These are phyloP conservation scores for Rhamphomyia laevipes DNA, from an alignment of 2,888 invertebrate species.

Conservation along the genomic window DNA sequence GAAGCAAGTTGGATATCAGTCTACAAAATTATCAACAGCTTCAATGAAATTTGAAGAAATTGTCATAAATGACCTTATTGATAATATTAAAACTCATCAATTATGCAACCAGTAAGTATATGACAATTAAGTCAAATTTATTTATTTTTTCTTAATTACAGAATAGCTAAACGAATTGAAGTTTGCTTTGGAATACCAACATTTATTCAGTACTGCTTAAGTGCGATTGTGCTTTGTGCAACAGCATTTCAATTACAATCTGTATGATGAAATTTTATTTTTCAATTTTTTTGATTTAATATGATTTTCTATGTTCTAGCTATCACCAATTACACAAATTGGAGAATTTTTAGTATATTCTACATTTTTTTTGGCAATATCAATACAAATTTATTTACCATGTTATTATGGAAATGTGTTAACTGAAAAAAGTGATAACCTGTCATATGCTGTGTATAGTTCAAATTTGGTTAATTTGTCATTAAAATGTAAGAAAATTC, in stretches of 20 bases:
- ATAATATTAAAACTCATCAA: neutral
- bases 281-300: neutral
- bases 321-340: neutral
- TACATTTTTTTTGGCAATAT: conserved; percentile 17
- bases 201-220: conserved; percentile 1
- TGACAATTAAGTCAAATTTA: neutral
- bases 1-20: neutral
- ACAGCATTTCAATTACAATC: conserved; percentile 4
- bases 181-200: neutral
- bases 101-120: too few relatives aligned
- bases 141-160: neutral
- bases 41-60: neutral
- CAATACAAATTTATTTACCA: conserved; percentile 27
- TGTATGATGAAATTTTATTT: neutral
- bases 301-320: neutral
- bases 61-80: neutral
- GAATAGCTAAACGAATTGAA: neutral
- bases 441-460: conserved; percentile 21
- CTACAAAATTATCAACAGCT: neutral
- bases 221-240: conserved; percentile 4
- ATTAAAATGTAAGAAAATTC: conserved; percentile 19
- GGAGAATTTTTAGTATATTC: conserved; percentile 1
- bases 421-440: conserved; percentile 20
- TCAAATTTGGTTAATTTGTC: conserved; percentile 25
- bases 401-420: conserved; percentile 29